Evolutionary conservation across 2,113 vertebrate genomes (phyloP).

Genomic region (Microcebus tavaratra): DNA sequence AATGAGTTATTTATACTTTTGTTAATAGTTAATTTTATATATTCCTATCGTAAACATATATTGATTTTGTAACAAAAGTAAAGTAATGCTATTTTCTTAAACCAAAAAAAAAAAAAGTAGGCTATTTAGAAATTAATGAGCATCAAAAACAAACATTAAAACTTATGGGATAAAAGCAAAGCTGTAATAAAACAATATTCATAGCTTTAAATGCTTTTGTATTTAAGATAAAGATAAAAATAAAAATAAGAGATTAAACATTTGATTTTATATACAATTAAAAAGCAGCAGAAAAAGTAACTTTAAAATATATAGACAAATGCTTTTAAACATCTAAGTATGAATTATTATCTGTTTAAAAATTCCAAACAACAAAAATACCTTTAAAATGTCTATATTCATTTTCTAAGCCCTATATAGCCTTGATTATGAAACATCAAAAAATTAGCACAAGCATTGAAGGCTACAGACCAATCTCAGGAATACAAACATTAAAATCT

Average conservation of each 20-base stretch:
- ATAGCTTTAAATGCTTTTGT: neutral
- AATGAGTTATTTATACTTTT: neutral
- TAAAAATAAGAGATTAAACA: neutral
- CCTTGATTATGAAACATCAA: constrained; percentile 1
- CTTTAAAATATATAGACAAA: neutral
- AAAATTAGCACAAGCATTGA: neutral
- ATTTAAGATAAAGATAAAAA: neutral
- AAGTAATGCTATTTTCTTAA: neutral
- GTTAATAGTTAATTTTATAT: neutral
- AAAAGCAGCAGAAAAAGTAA: neutral
- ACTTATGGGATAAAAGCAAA: neutral
- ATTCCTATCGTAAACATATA: neutral
- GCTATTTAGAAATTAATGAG: neutral
- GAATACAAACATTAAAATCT: neutral
- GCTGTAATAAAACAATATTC: constrained; percentile 9
- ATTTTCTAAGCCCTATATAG: neutral
- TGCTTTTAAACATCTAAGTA: neutral
- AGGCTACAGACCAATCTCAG: neutral
- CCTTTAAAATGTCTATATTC: neutral
- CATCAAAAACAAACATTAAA: neutral
- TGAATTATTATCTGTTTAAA: neutral
- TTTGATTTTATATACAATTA: constrained; percentile 3
- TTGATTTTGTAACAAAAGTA: neutral
- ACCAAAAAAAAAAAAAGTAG: neutral
- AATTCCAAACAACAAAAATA: neutral